Evolutionary conservation across 2,113 vertebrate genomes (phyloP).

Genomic region (Rhodinocichla rosea): DNA sequence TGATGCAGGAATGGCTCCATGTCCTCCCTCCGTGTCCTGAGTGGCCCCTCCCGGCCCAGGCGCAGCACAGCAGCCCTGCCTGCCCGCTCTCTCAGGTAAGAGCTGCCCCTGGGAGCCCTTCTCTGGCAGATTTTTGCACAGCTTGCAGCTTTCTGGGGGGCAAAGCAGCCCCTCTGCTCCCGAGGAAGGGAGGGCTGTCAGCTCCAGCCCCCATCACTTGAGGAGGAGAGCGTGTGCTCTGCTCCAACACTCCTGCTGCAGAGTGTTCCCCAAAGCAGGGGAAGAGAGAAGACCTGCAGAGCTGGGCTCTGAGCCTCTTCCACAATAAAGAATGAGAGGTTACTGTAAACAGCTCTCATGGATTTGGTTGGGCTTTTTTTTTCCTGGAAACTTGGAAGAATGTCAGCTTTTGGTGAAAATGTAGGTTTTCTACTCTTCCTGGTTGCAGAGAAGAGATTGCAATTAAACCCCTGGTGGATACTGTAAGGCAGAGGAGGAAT

Average conservation of each 20-base stretch:
- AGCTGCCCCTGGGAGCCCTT: background rate
- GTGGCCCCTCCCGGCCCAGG: slow-evolving; percentile 45
- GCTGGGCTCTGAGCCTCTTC: background rate
- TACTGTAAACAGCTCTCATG: background rate
- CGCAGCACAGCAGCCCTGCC: slow-evolving; percentile 29
- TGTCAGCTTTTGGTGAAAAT: background rate
- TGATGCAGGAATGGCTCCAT: slow-evolving; percentile 78
- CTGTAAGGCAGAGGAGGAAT: background rate
- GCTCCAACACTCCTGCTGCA: background rate
- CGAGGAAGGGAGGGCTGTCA: background rate
- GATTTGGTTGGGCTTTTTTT: background rate
- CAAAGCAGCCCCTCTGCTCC: background rate
- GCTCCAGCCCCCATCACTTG: background rate
- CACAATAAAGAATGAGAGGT: background rate
- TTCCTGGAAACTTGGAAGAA: background rate
- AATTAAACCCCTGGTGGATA: background rate
- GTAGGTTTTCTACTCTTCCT: background rate
- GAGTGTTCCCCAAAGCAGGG: background rate
- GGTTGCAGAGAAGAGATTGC: background rate
- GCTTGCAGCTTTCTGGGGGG: background rate
- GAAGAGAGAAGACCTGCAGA: background rate
- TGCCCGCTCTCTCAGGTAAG: slow-evolving; percentile 72
- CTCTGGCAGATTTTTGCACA: background rate
- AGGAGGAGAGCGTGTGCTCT: background rate
- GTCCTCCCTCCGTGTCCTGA: slow-evolving; percentile 74